Evolutionary conservation across 2,797 vertebrate species (phyloP).

Genomic region (Neosilurus mollespiculum): DNA sequence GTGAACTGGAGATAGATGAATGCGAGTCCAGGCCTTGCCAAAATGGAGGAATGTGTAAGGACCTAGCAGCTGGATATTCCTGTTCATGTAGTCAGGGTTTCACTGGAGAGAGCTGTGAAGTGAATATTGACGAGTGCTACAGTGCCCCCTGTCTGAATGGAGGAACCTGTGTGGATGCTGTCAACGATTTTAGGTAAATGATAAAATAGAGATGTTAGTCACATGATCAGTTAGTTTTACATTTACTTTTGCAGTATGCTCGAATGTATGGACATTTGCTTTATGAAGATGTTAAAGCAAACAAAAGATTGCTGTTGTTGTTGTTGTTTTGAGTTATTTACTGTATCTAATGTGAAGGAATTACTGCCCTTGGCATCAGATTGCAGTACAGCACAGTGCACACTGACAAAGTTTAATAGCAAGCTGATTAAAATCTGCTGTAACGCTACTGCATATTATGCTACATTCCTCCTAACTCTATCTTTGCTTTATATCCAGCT

Average conservation of each 20-base stretch:
- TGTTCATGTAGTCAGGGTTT: constrained; percentile 87
- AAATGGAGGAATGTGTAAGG: constrained; percentile 85
- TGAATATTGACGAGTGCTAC: constrained; percentile 87
- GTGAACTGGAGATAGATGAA: constrained; percentile 90
- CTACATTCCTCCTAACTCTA: neutral
- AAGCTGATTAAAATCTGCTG: neutral
- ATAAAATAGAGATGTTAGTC: neutral
- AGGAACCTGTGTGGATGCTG: constrained; percentile 83
- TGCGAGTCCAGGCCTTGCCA: constrained; percentile 88
- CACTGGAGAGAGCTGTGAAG: constrained; percentile 83
- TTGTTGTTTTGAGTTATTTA: neutral
- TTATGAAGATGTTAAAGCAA: neutral
- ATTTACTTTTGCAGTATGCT: neutral
- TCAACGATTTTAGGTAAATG: constrained; percentile 85
- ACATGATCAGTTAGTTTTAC: neutral
- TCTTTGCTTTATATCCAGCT: neutral
- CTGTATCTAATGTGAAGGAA: neutral
- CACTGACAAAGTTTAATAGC: neutral
- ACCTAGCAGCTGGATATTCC: constrained; percentile 80
- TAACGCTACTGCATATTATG: neutral
- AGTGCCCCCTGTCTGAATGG: constrained; percentile 90
- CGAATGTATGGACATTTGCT: neutral
- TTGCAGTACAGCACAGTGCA: neutral
- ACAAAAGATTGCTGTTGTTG: neutral
- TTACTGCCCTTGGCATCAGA: neutral